Evolutionary conservation across 2,797 vertebrate species (phyloP).

Genomic region (Sebastes trivittatus): DNA sequence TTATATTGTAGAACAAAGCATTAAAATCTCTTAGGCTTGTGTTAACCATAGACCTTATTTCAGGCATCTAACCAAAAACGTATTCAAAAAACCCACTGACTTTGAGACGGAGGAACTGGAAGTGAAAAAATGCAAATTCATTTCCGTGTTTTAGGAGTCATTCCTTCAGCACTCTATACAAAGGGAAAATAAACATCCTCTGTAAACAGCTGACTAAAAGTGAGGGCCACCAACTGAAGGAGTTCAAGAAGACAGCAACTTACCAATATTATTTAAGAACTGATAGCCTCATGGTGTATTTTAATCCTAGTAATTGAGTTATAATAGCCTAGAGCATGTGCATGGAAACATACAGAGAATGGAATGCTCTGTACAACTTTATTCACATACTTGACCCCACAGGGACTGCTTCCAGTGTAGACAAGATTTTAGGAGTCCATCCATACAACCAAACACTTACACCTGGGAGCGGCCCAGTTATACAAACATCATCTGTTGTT

Average conservation of each 20-base stretch:
- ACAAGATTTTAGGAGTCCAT: not conserved
- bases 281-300: not conserved
- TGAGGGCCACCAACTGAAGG: not conserved
- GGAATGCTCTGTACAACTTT: not conserved
- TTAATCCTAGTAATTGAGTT: not conserved
- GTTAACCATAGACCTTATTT: no score
- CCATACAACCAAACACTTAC: not conserved
- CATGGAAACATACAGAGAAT: not conserved
- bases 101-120: no score
- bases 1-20: no score
- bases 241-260: not conserved
- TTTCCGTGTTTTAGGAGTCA: no score
- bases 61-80: no score
- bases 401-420: not conserved
- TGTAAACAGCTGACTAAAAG: not conserved
- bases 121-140: no score
- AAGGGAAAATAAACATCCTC: not conserved
- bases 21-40: no score
- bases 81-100: no score
- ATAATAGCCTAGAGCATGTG: not conserved
- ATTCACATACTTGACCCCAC: not conserved
- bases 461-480: not conserved
- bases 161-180: not conserved
- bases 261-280: not conserved
- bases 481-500: not conserved